A percentile compares a stretch with the other conserved stretches of the same genome.
Evolutionary conservation across 2,797 vertebrate species (phyloP).

Genomic region (Gorsachius magnificus): DNA sequence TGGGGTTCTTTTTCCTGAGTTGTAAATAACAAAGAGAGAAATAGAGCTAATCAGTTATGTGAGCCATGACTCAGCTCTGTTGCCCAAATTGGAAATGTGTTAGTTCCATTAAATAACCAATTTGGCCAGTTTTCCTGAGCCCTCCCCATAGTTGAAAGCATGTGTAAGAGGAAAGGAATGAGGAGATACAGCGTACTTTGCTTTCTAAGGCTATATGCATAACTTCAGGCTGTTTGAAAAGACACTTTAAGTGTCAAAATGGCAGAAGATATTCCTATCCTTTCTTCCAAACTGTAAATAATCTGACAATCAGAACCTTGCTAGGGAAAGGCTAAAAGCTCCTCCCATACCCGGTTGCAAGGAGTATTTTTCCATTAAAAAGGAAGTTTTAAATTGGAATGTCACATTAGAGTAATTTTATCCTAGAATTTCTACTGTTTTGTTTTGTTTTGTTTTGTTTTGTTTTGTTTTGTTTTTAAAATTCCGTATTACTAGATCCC

Average conservation of each 20-base stretch:
- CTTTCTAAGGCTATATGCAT: neutral
- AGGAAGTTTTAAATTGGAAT: neutral
- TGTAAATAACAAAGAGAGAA: conserved; percentile 14
- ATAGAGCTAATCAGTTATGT: neutral
- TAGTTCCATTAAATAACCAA: neutral
- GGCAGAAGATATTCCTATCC: neutral
- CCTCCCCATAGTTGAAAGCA: neutral
- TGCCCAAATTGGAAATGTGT: neutral
- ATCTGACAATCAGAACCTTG: neutral
- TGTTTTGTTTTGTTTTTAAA: neutral
- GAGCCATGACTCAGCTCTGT: conserved; percentile 21
- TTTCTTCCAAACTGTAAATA: neutral
- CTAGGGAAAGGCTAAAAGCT: neutral
- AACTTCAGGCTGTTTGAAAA: neutral
- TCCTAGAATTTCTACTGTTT: neutral
- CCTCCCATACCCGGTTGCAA: neutral
- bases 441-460: too few relatives aligned
- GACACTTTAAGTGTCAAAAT: neutral
- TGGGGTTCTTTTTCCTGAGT: neutral
- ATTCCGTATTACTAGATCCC: neutral
- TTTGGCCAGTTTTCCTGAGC: neutral
- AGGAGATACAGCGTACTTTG: neutral
- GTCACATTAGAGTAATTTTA: neutral
- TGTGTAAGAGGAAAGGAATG: neutral
- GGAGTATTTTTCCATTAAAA: neutral